phyloP scores from a whole-genome alignment of 2,888 invertebrate genomes.

The Argyra leucocephala region DNA sequence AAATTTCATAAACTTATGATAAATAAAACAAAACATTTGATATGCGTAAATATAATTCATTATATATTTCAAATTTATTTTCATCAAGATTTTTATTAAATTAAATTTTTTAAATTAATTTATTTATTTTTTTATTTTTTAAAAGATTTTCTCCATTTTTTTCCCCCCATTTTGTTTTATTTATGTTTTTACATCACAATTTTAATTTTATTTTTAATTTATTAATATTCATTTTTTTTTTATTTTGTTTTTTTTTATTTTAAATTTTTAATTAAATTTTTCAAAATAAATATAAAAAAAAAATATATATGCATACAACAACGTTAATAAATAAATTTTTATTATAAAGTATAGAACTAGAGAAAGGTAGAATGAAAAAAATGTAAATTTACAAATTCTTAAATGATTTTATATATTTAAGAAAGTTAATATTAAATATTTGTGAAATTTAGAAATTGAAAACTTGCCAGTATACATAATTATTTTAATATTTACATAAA shows the following conservation, averaged over 20 bases:
- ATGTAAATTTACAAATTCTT: too few species aligned
- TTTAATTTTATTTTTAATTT: background rate
- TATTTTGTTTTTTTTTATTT: background rate
- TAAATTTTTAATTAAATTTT: background rate
- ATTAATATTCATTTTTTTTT: background rate
- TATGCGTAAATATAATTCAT: constrained; percentile 19
- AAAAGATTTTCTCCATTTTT: background rate
- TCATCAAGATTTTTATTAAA: constrained; percentile 2
- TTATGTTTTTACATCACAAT: background rate
- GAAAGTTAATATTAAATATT: too few species aligned
- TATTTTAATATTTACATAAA: too few species aligned
- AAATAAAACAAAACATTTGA: constrained; percentile 12
- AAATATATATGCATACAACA: too few species aligned
- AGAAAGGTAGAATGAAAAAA: too few species aligned
- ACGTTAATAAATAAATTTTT: too few species aligned
- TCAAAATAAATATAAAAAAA: too few species aligned
- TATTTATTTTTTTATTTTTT: background rate
- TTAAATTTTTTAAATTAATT: background rate
- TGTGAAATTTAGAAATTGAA: too few species aligned
- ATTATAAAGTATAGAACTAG: too few species aligned
- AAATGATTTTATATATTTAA: too few species aligned
- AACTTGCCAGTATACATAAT: too few species aligned
- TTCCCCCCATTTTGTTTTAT: background rate
- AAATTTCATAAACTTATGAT: too few species aligned
- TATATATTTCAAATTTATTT: background rate